These are phyloP conservation scores for Drosophila pullipes DNA, from an alignment of 2,888 invertebrate genomes.

Conservation along the genomic window DNA sequence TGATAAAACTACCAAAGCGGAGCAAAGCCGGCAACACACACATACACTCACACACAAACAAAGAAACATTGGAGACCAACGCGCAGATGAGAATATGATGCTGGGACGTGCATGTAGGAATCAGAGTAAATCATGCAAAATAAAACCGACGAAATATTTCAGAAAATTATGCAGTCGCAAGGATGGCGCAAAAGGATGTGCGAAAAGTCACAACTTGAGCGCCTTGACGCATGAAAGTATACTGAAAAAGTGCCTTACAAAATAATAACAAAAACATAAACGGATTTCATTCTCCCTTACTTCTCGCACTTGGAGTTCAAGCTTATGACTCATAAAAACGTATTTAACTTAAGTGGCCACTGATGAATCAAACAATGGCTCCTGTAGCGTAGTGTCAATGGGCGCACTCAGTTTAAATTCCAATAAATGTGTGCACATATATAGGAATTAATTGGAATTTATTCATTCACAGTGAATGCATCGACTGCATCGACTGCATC, in stretches of 20 bases:
- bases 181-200: slow-evolving; percentile 59
- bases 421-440: slow-evolving; percentile 57
- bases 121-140: slow-evolving; percentile 78
- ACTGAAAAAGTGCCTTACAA: slow-evolving; percentile 50
- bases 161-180: slow-evolving; percentile 70
- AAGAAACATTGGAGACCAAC: slow-evolving; percentile 31
- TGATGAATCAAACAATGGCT: slow-evolving; percentile 3
- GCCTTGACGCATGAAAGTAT: slow-evolving; percentile 57
- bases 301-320: neutral
- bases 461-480: slow-evolving; percentile 28
- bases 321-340: slow-evolving; percentile 57
- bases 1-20: slow-evolving; percentile 78
- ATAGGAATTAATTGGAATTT: slow-evolving; percentile 64
- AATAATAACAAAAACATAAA: slow-evolving; percentile 32
- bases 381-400: neutral
- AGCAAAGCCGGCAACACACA: slow-evolving; percentile 30
- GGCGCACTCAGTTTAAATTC: slow-evolving; percentile 56
- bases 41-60: slow-evolving; percentile 1
- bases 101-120: slow-evolving; percentile 34
- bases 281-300: slow-evolving; percentile 18
- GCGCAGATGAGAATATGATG: slow-evolving; percentile 30
- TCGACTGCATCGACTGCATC: slow-evolving; percentile 18
- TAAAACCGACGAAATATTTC: slow-evolving; percentile 65
- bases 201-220: slow-evolving; percentile 63
- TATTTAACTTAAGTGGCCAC: slow-evolving; percentile 64